Evolutionary conservation across 2,888 invertebrate species (phyloP).

Genomic region (Ormyrus thymus): DNA sequence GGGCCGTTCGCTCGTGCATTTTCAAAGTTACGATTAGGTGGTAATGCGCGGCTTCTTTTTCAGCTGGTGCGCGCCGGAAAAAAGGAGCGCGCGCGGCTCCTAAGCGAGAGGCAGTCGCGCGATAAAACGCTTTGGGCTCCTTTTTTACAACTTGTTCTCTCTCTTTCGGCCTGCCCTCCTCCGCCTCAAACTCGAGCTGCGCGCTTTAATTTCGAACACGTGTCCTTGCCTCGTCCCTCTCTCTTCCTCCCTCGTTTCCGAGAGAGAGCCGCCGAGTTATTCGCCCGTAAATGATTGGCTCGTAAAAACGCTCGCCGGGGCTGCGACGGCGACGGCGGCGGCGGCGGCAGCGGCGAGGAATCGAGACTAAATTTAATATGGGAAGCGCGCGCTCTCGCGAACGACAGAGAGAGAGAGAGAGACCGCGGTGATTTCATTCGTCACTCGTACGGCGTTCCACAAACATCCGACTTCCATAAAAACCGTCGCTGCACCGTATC

Average conservation of each 20-base stretch:
- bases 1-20: conserved; percentile 23
- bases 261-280: conserved; percentile 29
- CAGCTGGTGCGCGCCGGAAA: neutral
- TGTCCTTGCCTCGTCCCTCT: conserved; percentile 36
- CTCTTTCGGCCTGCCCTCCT: neutral
- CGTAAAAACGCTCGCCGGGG: conserved; percentile 35
- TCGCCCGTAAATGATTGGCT: conserved; percentile 52
- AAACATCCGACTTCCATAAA: conserved; percentile 60
- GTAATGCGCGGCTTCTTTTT: conserved; percentile 25
- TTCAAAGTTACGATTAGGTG: conserved; percentile 37
- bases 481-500: conserved; percentile 42
- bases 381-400: conserved; percentile 45
- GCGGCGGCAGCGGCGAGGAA: neutral
- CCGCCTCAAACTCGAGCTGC: too few relatives aligned
- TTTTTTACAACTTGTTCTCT: conserved; percentile 41
- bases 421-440: conserved; percentile 55
- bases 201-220: conserved; percentile 51
- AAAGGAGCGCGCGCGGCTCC: neutral
- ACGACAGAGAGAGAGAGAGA: neutral
- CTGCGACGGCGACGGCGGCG: neutral
- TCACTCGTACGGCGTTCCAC: conserved; percentile 53
- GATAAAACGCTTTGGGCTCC: conserved; percentile 22
- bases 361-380: conserved; percentile 60
- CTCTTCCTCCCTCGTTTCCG: neutral
- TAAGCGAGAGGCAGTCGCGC: neutral